These are phyloP conservation scores for Neodiprion virginianus DNA, from an alignment of 1,140 invertebrate species.

Conservation along the genomic window DNA sequence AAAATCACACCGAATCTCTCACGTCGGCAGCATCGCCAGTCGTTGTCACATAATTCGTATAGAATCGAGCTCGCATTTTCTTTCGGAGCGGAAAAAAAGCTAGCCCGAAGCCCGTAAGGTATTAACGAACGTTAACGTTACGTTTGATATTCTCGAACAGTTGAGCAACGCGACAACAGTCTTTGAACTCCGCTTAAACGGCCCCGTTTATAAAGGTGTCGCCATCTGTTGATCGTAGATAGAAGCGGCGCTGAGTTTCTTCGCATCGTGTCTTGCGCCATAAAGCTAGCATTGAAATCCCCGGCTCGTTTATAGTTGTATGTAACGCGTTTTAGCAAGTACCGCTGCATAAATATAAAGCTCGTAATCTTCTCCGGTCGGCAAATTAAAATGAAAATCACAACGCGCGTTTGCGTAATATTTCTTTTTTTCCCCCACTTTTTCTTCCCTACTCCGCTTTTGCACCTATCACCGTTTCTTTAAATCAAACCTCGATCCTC, in stretches of 20 bases:
- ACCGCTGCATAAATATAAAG: no score
- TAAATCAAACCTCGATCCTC: no score
- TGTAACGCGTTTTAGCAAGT: no score
- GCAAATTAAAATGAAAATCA: slow-evolving; percentile 4
- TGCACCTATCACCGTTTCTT: no score
- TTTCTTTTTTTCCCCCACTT: neutral
- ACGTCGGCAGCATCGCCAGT: no score
- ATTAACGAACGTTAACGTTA: neutral
- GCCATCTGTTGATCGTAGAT: neutral
- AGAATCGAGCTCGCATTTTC: no score
- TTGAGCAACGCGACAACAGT: no score
- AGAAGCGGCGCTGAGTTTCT: neutral
- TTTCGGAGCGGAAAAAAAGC: neutral
- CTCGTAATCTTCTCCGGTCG: neutral
- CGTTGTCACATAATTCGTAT: no score
- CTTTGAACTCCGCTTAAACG: no score
- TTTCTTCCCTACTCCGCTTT: neutral
- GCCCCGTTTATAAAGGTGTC: neutral
- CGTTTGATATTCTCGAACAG: no score
- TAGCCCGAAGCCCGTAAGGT: neutral
- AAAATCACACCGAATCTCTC: no score
- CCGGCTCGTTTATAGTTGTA: no score
- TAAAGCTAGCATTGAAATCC: neutral
- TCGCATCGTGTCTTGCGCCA: neutral
- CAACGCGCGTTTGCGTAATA: neutral